phyloP scores from a whole-genome alignment of 2,888 invertebrate genomes.

The Tricholauxania praeusta region DNA sequence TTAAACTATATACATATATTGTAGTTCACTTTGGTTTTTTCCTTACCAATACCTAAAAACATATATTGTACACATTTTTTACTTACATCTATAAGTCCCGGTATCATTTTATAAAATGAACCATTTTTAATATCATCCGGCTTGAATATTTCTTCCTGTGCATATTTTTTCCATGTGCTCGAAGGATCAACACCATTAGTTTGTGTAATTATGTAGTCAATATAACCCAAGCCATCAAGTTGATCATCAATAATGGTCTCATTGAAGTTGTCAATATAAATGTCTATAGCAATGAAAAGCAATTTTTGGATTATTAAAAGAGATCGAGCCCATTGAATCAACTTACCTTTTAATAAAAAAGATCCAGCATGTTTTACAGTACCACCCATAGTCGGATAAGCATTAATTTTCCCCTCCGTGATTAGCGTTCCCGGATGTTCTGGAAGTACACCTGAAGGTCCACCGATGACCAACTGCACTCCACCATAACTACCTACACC shows the following conservation, averaged over 20 bases:
- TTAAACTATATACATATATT: too few relatives aligned
- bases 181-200: constrained; percentile 62
- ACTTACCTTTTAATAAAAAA: constrained; percentile 66
- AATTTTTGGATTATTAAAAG: too few relatives aligned
- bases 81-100: constrained; percentile 70
- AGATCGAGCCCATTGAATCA: neutral
- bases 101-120: constrained; percentile 66
- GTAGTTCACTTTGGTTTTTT: too few relatives aligned
- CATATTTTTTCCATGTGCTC: constrained; percentile 59
- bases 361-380: constrained; percentile 69
- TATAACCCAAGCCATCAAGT: constrained; percentile 56
- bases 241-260: constrained; percentile 58
- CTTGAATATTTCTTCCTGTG: constrained; percentile 59
- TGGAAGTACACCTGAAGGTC: constrained; percentile 63
- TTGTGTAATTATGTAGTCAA: constrained; percentile 60
- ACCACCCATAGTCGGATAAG: constrained; percentile 68
- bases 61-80: too few relatives aligned
- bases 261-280: constrained; percentile 62
- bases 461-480: constrained; percentile 63
- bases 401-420: constrained; percentile 58
- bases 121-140: constrained; percentile 63
- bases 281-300: constrained; percentile 48
- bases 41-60: too few relatives aligned
- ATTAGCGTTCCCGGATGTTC: constrained; percentile 62
- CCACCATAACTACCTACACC: constrained; percentile 60